Evolutionary conservation across 1,140 invertebrate genomes (phyloP).

Genomic region (Diabrotica virgifera): DNA sequence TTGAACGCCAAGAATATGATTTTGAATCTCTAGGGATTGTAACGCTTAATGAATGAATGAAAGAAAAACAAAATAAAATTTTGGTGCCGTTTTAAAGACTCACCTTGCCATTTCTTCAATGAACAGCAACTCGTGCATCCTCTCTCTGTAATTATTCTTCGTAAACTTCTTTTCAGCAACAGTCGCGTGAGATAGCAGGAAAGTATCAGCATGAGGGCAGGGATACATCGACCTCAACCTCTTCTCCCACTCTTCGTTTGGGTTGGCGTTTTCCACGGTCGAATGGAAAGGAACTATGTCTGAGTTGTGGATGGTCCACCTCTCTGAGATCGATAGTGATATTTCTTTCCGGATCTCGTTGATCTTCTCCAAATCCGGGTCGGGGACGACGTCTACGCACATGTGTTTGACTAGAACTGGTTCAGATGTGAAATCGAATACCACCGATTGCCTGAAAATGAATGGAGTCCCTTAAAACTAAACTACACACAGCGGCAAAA

Average conservation of each 20-base stretch:
- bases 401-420: constrained; percentile 70
- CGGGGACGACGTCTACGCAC: constrained; percentile 74
- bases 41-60: too few relatives aligned
- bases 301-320: constrained; percentile 53
- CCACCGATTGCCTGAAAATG: constrained; percentile 64
- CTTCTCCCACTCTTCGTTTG: constrained; percentile 55
- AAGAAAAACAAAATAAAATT: too few relatives aligned
- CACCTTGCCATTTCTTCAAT: constrained; percentile 71
- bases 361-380: constrained; percentile 66
- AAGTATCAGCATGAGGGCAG: constrained; percentile 63
- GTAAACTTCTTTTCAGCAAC: constrained; percentile 62
- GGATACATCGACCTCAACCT: constrained; percentile 64
- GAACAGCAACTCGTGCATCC: constrained; percentile 75
- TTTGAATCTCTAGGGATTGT: too few relatives aligned
- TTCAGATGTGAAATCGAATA: constrained; percentile 74
- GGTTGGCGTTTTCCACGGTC: constrained; percentile 36
- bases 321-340: constrained; percentile 55
- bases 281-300: constrained; percentile 59
- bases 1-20: too few relatives aligned
- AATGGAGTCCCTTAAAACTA: not conserved
- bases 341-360: constrained; percentile 64
- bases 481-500: too few relatives aligned
- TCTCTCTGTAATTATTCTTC: constrained; percentile 70
- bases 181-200: constrained; percentile 67
- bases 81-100: not conserved